Conservation (phyloP, 2,113 vertebrate genomes). For the Chroicocephalus ridibundus region DNA sequence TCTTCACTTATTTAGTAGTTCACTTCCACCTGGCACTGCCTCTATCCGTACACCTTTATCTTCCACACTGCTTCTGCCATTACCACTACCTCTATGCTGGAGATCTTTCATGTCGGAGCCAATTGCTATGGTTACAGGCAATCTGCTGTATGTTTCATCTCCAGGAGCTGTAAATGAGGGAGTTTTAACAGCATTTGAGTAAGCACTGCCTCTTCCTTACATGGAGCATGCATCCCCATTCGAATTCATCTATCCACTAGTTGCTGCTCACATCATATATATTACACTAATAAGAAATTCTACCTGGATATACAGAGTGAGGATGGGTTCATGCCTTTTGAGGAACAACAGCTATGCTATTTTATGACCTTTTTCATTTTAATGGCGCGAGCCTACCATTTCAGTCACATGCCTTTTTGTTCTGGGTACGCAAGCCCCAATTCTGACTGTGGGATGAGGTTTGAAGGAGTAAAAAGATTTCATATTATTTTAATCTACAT, state of each 20-base stretch:
- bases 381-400: neutral
- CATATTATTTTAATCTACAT: neutral
- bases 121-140: constrained; percentile 71
- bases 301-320: neutral
- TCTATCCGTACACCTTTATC: constrained; percentile 50
- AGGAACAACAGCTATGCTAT: constrained; percentile 2
- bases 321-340: neutral
- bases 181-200: constrained; percentile 59
- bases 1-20: constrained; percentile 36
- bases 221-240: neutral
- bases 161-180: constrained; percentile 67
- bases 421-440: neutral
- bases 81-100: constrained; percentile 61
- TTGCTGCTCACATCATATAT: constrained; percentile 33
- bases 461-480: neutral
- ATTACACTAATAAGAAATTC: constrained; percentile 28
- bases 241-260: constrained; percentile 48
- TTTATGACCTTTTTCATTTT: neutral
- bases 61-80: constrained; percentile 57
- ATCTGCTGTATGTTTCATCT: constrained; percentile 67
- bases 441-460: neutral
- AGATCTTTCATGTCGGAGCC: constrained; percentile 61
- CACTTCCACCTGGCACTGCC: constrained; percentile 24
- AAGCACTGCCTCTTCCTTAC: constrained; percentile 41
- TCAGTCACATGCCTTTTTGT: neutral